Evolutionary conservation across 2,113 vertebrate genomes (phyloP).

Genomic region (Vireo altiloquus): DNA sequence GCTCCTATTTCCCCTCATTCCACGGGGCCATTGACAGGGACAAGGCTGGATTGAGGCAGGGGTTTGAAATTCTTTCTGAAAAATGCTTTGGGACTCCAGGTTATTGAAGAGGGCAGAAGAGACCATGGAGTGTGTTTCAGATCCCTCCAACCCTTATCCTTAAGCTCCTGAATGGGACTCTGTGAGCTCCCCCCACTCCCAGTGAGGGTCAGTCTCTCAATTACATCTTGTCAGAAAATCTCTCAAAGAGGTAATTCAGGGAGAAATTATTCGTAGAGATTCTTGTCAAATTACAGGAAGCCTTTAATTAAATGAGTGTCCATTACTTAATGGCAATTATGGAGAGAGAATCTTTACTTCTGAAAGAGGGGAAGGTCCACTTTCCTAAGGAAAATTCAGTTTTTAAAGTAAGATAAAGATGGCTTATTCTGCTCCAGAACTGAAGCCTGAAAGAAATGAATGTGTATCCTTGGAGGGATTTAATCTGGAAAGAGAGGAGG

Average conservation of each 20-base stretch:
- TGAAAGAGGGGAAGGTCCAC: not conserved
- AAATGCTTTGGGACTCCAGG: not conserved
- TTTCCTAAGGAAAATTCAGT: not conserved
- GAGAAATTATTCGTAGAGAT: not conserved
- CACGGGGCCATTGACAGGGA: not conserved
- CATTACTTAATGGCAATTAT: not conserved
- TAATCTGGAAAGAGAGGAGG: not conserved
- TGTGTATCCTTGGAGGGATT: not conserved
- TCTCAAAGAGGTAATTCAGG: not conserved
- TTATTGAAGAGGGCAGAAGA: not conserved
- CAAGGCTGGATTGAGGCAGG: not conserved
- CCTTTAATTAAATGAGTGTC: not conserved
- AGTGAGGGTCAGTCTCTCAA: not conserved
- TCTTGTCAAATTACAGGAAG: not conserved
- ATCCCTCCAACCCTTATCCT: not conserved
- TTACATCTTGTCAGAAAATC: not conserved
- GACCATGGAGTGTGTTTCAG: rapidly evolving
- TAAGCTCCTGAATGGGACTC: not conserved
- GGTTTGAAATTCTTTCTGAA: not conserved
- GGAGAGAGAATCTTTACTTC: not conserved
- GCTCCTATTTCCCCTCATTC: not conserved
- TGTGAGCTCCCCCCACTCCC: rapidly evolving
- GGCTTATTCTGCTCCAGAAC: not conserved
- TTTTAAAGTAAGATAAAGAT: not conserved
- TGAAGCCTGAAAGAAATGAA: not conserved